Conservation (phyloP, 2,113 vertebrate species). For the Odocoileus hemionus region DNA sequence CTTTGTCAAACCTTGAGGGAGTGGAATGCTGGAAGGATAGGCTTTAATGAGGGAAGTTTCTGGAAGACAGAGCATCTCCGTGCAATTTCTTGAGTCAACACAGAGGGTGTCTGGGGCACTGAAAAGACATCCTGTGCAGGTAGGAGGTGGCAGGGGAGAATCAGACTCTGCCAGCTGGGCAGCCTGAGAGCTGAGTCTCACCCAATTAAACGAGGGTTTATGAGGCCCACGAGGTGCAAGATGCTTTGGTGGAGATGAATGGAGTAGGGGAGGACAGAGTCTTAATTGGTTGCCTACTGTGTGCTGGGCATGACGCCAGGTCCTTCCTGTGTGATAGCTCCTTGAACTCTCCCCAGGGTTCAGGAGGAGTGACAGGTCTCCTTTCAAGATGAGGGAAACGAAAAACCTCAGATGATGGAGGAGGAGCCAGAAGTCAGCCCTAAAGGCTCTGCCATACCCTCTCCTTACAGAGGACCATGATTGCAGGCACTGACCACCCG, state of each 20-base stretch:
- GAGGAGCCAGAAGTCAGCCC: neutral
- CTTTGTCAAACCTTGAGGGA: neutral
- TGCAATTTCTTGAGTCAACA: neutral
- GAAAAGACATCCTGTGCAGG: neutral
- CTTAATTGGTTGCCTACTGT: neutral
- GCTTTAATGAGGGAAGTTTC: neutral
- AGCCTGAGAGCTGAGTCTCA: neutral
- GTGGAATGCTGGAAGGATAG: too few relatives aligned
- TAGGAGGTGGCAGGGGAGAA: neutral
- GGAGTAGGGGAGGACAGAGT: neutral
- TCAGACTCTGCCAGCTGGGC: neutral
- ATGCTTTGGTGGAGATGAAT: neutral
- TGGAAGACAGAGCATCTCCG: neutral
- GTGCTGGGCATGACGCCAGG: accelerated
- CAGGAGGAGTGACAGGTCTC: neutral
- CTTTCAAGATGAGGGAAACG: neutral
- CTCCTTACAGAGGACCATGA: accelerated
- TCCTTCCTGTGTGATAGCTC: neutral
- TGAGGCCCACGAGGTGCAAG: accelerated
- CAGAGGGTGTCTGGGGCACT: accelerated
- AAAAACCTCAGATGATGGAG: neutral
- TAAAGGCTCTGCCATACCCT: neutral
- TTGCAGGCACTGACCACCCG: neutral
- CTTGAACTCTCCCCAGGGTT: neutral
- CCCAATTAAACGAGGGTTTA: neutral